Conservation (phyloP, 2,113 vertebrate genomes). For the Salvator merianae region DNA sequence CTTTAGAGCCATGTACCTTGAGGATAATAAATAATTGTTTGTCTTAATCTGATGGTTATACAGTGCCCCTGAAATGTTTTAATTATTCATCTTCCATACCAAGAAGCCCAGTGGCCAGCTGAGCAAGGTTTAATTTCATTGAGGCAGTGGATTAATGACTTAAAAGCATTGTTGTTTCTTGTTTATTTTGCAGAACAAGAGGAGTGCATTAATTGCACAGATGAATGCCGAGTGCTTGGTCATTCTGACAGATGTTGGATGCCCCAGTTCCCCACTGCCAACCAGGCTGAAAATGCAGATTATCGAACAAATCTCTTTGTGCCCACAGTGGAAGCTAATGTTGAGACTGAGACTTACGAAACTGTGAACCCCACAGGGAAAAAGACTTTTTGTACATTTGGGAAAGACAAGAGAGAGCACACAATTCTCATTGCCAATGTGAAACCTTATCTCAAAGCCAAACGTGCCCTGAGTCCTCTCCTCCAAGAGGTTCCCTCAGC, state of each 20-base stretch:
- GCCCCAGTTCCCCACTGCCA: slow-evolving; percentile 94
- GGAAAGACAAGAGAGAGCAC: slow-evolving; percentile 98
- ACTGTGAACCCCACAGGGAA: slow-evolving; percentile 95
- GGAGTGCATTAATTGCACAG: slow-evolving; percentile 98
- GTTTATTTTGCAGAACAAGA: slow-evolving; percentile 89
- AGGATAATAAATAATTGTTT: slow-evolving; percentile 70
- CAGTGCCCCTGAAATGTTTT: slow-evolving; percentile 73
- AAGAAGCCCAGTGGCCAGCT: slow-evolving; percentile 70
- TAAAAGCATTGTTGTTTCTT: slow-evolving; percentile 55
- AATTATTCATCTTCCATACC: slow-evolving; percentile 76
- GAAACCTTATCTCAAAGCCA: slow-evolving; percentile 99
- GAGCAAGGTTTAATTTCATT: slow-evolving; percentile 51
- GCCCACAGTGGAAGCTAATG: slow-evolving; percentile 92
- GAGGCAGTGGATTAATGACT: slow-evolving; percentile 63
- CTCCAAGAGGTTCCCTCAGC: slow-evolving; percentile 97
- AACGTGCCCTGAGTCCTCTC: slow-evolving; percentile 97
- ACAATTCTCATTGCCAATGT: slow-evolving; percentile 98
- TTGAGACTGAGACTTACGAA: slow-evolving; percentile 95
- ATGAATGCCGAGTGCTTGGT: slow-evolving; percentile 98
- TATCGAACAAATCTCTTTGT: slow-evolving; percentile 99
- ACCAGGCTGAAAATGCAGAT: slow-evolving; percentile 95
- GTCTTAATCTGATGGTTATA: slow-evolving; percentile 70
- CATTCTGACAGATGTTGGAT: slow-evolving; percentile 99
- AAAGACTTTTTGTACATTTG: slow-evolving; percentile 99
- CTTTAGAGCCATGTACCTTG: slow-evolving; percentile 62